Conservation (phyloP, 2,888 invertebrate genomes). For the Agrilus cyanescens region DNA sequence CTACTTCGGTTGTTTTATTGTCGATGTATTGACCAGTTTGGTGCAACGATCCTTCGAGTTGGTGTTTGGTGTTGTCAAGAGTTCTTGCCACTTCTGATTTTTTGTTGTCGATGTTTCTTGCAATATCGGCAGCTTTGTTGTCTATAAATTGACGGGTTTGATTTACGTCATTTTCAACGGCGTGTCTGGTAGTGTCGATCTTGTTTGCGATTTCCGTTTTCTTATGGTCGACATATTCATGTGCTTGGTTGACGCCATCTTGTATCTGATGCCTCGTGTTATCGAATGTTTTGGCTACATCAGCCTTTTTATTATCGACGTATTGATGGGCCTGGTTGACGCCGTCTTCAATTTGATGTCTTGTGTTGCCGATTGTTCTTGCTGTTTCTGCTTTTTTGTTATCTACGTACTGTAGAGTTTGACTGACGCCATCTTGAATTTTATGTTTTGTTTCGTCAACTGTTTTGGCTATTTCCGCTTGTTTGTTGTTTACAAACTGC, state of each 20-base stretch:
- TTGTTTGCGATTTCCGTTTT: slow-evolving; percentile 9
- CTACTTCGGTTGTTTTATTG: slow-evolving; percentile 19
- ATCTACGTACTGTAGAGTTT: background rate
- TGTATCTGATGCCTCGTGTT: slow-evolving; percentile 9
- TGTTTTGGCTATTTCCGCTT: background rate
- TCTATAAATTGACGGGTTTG: slow-evolving; percentile 13
- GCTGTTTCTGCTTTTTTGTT: slow-evolving; percentile 4
- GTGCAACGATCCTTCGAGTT: slow-evolving; percentile 13
- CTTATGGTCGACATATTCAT: slow-evolving; percentile 9
- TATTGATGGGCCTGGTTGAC: slow-evolving; percentile 26
- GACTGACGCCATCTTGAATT: slow-evolving; percentile 3
- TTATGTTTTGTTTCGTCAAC: no score
- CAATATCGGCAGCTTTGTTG: slow-evolving; percentile 6
- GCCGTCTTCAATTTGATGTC: slow-evolving; percentile 29
- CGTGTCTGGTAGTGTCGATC: slow-evolving; percentile 9
- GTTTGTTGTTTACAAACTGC: slow-evolving; percentile 11
- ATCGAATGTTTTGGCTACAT: slow-evolving; percentile 9
- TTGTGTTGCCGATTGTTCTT: slow-evolving; percentile 25
- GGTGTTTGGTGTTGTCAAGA: slow-evolving; percentile 16
- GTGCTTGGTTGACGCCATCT: slow-evolving; percentile 11
- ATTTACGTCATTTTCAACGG: slow-evolving; percentile 25
- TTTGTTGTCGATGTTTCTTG: slow-evolving; percentile 5
- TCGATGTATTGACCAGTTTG: slow-evolving; percentile 28
- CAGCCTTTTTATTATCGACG: slow-evolving; percentile 25
- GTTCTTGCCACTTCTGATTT: slow-evolving; percentile 2